Evolutionary conservation across 2,797 vertebrate species (phyloP), one percentile per base, ranked within the genome.

Genomic region (Trachops cirrhosus): DNA sequence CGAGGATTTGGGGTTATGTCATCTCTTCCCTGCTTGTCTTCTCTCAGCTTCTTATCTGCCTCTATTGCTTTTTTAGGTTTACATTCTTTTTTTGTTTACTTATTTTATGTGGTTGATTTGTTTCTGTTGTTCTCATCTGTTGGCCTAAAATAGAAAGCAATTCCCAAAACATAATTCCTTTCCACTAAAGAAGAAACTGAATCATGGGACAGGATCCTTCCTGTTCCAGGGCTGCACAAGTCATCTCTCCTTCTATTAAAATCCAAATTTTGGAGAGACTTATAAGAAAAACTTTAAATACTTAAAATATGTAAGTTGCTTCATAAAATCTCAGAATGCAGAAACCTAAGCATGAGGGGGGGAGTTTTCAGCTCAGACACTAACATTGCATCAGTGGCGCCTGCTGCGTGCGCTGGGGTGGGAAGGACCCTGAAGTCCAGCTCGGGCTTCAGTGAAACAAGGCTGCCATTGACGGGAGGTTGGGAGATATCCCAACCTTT

Each of bases 211-310:
- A 26, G 59, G 41, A 62, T n/a, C 19, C 41, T 74, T 79, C 19
- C 9, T 89, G 34, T 21, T 86, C 91, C 21, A 52, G 62, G 19
- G 19, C 19, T 78, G 0, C 52, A 78, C n/a, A 92, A 96, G 89
- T 84, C 71, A 75, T 57, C 44, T 18, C 24, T 85, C n/a, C 18
- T 92, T 15, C 41, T 89, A 70, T 8, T 68, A 67, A 87, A 92
- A 92, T 74, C 18, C 50, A 75, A 80, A 57, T 8, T 41, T 80
- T 46, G 44, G 5, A 82, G 11, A 75, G 39, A 96, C 79, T 74
- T 92, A 44, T 84, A 68, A 86, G 26, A 74, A 94, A 82, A 54
- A 32, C 5, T n/a, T 15, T 93, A 86, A 96, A 68, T 46, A 62
- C 46, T 70, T 91, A 92, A 93, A 92, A 67, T 67, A 54, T 50